These are phyloP conservation scores for Hafferia zeledoni DNA, from an alignment of 2,797 vertebrate genomes.

Conservation along the genomic window DNA sequence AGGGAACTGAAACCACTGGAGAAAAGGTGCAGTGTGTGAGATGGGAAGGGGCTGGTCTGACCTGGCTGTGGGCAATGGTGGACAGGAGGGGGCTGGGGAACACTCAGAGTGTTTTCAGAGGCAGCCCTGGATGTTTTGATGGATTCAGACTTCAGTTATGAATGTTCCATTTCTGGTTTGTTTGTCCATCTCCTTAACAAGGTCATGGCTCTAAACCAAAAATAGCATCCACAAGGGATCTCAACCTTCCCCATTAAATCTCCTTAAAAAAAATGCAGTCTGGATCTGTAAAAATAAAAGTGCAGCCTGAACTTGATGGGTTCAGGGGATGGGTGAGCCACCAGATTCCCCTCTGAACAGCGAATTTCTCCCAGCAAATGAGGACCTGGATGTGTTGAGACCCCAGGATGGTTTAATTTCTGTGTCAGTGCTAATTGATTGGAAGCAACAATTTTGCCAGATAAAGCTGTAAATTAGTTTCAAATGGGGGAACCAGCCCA, in stretches of 20 bases:
- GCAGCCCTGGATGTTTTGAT: neutral
- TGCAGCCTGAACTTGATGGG: neutral
- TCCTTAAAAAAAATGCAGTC: neutral
- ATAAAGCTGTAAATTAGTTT: constrained; percentile 77
- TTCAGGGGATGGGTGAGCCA: neutral
- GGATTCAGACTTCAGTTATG: constrained; percentile 14
- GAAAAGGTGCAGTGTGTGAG: rapidly evolving
- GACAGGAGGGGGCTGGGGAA: neutral
- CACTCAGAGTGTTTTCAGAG: rapidly evolving
- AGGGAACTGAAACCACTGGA: neutral
- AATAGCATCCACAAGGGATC: constrained; percentile 2
- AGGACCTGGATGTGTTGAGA: neutral
- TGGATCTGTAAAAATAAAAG: neutral
- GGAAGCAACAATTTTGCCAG: constrained; percentile 73
- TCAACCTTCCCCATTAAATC: constrained; percentile 12
- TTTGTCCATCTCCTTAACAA: constrained; percentile 34
- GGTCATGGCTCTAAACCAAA: constrained; percentile 24
- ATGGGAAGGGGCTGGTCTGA: neutral
- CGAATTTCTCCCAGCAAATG: neutral
- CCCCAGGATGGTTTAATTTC: constrained; percentile 60
- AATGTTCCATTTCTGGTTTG: neutral
- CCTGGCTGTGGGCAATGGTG: neutral
- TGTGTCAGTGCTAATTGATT: constrained; percentile 74
- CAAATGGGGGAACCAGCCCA: constrained; percentile 74
- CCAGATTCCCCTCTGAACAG: neutral